phyloP scores from a whole-genome alignment of 2,888 invertebrate genomes.

The Nemurella pictetii region DNA sequence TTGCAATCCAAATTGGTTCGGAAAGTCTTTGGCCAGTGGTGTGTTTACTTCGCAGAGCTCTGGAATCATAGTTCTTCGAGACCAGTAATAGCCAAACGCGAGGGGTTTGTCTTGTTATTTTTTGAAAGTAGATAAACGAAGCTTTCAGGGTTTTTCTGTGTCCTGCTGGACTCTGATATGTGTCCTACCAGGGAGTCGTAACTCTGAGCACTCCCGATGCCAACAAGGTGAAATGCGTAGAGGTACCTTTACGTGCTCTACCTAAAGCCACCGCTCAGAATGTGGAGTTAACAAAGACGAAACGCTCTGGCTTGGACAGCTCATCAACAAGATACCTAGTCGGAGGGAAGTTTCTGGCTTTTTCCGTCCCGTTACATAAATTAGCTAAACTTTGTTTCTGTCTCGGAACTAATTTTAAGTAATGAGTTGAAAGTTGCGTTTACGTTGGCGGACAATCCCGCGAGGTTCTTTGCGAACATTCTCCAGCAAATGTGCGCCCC shows the following conservation, averaged over 20 bases:
- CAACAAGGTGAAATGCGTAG: no score
- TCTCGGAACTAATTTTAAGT: slow-evolving; percentile 16
- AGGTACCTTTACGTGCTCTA: neutral
- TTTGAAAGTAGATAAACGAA: neutral
- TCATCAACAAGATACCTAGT: neutral
- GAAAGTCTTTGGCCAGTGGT: neutral
- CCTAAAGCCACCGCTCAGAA: neutral
- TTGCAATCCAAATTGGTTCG: neutral
- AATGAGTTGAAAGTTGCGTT: slow-evolving; percentile 9
- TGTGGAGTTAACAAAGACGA: neutral
- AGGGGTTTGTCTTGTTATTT: neutral
- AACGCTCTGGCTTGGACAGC: neutral
- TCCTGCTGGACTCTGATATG: neutral
- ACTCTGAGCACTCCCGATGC: no score
- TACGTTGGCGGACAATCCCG: neutral
- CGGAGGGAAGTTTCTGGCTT: neutral
- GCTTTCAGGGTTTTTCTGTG: neutral
- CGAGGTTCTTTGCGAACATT: neutral
- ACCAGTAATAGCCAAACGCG: neutral
- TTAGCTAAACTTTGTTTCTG: slow-evolving; percentile 11
- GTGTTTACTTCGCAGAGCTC: neutral
- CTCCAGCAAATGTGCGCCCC: neutral
- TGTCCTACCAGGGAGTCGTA: neutral
- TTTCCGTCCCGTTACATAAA: neutral
- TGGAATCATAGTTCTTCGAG: neutral